Evolutionary conservation across 2,888 invertebrate genomes (phyloP).

Genomic region (Dicyrtomina minuta): DNA sequence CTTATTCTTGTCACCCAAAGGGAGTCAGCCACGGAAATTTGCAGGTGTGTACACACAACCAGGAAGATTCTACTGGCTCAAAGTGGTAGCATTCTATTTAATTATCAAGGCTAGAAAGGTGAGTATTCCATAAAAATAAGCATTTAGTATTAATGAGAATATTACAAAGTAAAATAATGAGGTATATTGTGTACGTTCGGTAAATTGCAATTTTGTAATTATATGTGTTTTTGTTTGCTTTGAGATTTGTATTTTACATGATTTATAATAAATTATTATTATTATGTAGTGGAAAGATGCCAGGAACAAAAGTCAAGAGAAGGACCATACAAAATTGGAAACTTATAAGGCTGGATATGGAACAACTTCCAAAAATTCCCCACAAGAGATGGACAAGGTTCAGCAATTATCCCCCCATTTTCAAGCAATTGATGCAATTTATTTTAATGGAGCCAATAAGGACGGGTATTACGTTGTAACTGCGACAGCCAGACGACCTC

Average conservation of each 20-base stretch:
- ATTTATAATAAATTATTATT: background rate
- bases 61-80: conserved; percentile 67
- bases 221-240: too few species aligned
- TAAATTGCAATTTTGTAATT: too few species aligned
- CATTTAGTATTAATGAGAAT: too few species aligned
- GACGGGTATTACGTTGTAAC: conserved; percentile 65
- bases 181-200: too few species aligned
- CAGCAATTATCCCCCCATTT: conserved; percentile 62
- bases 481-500: conserved; percentile 64
- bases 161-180: background rate
- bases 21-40: conserved; percentile 59
- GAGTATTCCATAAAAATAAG: too few species aligned
- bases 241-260: too few species aligned
- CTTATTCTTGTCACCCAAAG: conserved; percentile 31
- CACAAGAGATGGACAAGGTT: conserved; percentile 62
- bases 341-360: conserved; percentile 54
- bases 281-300: conserved; percentile 51
- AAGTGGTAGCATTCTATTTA: conserved; percentile 63
- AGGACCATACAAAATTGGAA: conserved; percentile 49
- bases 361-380: conserved; percentile 53
- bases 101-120: conserved; percentile 64
- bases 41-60: conserved; percentile 65
- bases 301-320: conserved; percentile 34
- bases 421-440: conserved; percentile 70
- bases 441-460: conserved; percentile 65